phyloP scores from a whole-genome alignment of 2,113 vertebrate species.

The Noturus placidus region DNA sequence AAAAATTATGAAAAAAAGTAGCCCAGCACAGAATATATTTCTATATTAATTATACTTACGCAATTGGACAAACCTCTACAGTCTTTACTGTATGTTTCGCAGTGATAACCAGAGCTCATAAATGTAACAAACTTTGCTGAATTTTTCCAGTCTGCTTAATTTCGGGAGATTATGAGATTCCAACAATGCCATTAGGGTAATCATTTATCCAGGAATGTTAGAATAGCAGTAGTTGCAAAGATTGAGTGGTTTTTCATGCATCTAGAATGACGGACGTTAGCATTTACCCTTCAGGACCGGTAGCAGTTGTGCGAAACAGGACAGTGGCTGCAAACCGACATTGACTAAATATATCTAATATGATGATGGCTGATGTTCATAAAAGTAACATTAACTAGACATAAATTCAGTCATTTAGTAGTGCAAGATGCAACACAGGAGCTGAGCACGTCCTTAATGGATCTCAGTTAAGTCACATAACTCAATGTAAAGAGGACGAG shows the following conservation, averaged over 20 bases:
- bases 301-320: background rate
- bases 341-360: background rate
- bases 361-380: background rate
- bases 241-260: background rate
- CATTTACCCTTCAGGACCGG: background rate
- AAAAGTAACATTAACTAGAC: background rate
- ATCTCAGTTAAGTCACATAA: slow-evolving; percentile 51
- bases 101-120: background rate
- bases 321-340: background rate
- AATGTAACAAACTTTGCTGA: background rate
- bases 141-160: background rate
- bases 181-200: background rate
- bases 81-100: background rate
- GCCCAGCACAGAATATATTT: background rate
- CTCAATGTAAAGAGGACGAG: slow-evolving; percentile 54
- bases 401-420: background rate
- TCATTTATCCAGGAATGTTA: background rate
- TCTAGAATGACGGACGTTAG: background rate
- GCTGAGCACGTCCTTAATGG: slow-evolving; percentile 42
- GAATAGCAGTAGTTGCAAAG: background rate
- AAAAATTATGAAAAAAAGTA: too few species aligned
- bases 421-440: slow-evolving; percentile 32
- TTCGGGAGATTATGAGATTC: background rate
- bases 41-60: background rate
- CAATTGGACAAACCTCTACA: background rate